phyloP scores from a whole-genome alignment of 1,140 invertebrate genomes.

The Trypoxylus dichotomus region DNA sequence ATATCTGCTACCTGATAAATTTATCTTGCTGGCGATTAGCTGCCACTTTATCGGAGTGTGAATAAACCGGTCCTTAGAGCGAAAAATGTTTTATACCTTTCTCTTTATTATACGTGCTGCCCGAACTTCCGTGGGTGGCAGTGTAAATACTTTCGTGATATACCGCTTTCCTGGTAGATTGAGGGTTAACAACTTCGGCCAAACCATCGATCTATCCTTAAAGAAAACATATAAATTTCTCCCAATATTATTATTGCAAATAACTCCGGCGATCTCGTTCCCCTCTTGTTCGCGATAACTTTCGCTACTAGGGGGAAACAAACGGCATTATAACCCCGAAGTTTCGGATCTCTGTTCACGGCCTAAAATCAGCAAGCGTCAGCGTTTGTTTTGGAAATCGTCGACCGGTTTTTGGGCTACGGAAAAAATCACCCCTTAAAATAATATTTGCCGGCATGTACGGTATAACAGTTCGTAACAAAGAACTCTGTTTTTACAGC shows the following conservation, averaged over 20 bases:
- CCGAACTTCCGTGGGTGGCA: too few species aligned
- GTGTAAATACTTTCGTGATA: too few species aligned
- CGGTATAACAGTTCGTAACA: constrained; percentile 33
- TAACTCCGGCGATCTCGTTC: neutral
- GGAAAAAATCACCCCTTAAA: constrained; percentile 34
- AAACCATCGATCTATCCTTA: neutral
- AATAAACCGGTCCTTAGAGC: too few species aligned
- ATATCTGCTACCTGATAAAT: too few species aligned
- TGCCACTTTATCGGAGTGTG: too few species aligned
- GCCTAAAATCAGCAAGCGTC: neutral
- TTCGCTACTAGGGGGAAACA: neutral
- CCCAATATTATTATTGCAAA: neutral
- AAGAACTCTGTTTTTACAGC: constrained; percentile 35
- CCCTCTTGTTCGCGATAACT: neutral
- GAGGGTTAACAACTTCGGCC: too few species aligned
- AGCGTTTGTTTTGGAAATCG: neutral
- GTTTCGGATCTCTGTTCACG: neutral
- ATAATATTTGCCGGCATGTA: constrained; percentile 32
- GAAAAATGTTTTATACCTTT: too few species aligned
- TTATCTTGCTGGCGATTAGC: too few species aligned
- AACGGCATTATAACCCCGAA: neutral
- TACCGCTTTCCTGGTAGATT: too few species aligned
- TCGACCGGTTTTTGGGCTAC: neutral
- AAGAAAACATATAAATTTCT: neutral
- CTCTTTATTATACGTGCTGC: too few species aligned